Base-by-base conservation (phyloP, 2,113 vertebrate genomes). In the Charina bottae region DNA sequence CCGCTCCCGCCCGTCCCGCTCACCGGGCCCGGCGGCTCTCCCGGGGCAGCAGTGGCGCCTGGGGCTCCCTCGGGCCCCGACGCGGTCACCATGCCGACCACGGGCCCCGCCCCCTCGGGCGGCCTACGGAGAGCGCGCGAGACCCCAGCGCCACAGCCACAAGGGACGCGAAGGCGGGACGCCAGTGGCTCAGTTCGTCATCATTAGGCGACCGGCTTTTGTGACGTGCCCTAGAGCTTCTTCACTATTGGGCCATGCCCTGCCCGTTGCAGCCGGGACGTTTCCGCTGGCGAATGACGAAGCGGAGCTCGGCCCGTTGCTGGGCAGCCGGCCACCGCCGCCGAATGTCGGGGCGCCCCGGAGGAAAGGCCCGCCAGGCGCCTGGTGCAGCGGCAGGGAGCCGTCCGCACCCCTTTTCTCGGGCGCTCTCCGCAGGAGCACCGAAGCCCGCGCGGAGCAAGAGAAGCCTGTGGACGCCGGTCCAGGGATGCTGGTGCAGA, bases 31-130 rank as follows among this genome's bases (percentile, higher is more conserved):
- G 46, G 12, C 46, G 84, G 83, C 78, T 59, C 33, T 59, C 54
- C 26, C 0, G 89, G 88, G 84, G 90, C 72, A 12, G 53, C 0
- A 26, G 85, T 26, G 15, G 55, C 89, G 60, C 23, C 49, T n/a
- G 33, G 21, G 72, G 92, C 13, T 0, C 37, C 89, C 86, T 7
- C 92, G 46, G 56, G 93, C 13, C 0, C 46, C 37, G 90, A 94
- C 53, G 87, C 92, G n/a, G 95, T 96, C 90, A 37, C 97, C 96
- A 96, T 93, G 92, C 95, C 84, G 87, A 94, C 93, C 8, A 7
- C 5, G 15, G 83, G 53, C 85, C 10, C 87, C 68, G 55, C 42
- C 54, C 42, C 55, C 33, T 3, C 12, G 49, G 53, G 26, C 10
- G 26, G n/a, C 11, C 85, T 37, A 21, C 12, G 85, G n/a, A 1